Conservation (phyloP, 2,888 invertebrate species). For the Phortica okadai region DNA sequence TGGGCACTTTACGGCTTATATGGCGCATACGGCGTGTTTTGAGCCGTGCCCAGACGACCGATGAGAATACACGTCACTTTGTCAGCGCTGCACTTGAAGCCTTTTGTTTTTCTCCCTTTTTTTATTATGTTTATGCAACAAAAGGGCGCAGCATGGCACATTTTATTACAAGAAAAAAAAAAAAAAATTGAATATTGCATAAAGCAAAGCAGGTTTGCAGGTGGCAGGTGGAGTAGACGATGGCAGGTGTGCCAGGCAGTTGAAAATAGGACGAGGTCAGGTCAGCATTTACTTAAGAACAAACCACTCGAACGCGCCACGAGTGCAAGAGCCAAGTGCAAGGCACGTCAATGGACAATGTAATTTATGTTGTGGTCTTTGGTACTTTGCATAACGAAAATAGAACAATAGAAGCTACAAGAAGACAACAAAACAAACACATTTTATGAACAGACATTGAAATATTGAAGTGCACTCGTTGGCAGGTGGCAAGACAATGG, state of each 20-base stretch:
- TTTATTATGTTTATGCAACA: not conserved
- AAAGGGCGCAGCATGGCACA: slow-evolving; percentile 3
- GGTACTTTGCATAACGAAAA: slow-evolving; percentile 11
- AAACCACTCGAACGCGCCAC: not conserved
- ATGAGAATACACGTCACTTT: too few species aligned
- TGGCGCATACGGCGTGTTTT: too few species aligned
- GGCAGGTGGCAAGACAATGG: not conserved
- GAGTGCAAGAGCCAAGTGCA: not conserved
- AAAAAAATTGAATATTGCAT: not conserved
- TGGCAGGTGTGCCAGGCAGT: not conserved
- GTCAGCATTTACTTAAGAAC: not conserved
- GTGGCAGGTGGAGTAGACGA: not conserved
- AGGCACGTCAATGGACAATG: not conserved
- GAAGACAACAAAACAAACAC: slow-evolving; percentile 8
- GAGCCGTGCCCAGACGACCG: too few species aligned
- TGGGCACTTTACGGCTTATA: too few species aligned
- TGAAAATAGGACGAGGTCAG: slow-evolving; percentile 44
- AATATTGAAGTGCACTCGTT: not conserved
- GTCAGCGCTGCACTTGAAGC: not conserved
- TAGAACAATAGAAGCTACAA: not conserved
- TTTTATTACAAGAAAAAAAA: slow-evolving; percentile 8
- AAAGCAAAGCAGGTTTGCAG: not conserved
- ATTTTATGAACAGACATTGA: slow-evolving; percentile 7
- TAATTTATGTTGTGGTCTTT: not conserved
- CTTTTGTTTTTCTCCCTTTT: not conserved